These are phyloP conservation scores for Apis florea DNA, from an alignment of 1,140 invertebrate genomes.

Conservation along the genomic window DNA sequence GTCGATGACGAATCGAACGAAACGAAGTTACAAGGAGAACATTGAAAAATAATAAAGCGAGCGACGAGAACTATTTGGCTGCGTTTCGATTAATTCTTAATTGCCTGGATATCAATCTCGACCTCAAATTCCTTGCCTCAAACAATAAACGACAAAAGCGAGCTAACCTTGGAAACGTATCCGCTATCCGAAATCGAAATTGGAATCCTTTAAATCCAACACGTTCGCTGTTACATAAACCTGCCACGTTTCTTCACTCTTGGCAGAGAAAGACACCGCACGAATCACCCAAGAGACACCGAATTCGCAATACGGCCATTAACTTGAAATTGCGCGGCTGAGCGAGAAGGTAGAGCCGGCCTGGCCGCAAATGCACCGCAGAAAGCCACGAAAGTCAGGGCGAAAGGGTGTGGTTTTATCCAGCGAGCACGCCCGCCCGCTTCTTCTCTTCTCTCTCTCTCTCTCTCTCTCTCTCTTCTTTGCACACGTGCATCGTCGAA, in stretches of 20 bases:
- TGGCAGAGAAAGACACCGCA: neutral
- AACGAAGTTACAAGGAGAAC: neutral
- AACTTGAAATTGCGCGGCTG: slow-evolving; percentile 53
- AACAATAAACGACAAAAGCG: too few species aligned
- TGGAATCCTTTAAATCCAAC: too few species aligned
- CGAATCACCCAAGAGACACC: neutral
- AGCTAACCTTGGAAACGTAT: too few species aligned
- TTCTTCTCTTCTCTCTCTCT: slow-evolving; percentile 6
- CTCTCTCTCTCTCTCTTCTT: slow-evolving; percentile 31
- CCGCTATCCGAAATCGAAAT: slow-evolving; percentile 3
- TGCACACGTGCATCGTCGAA: slow-evolving; percentile 36
- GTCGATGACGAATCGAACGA: neutral
- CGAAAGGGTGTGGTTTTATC: slow-evolving; percentile 53
- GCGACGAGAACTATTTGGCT: neutral
- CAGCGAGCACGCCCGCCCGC: neutral
- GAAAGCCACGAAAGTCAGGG: slow-evolving; percentile 42
- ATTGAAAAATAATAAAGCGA: neutral
- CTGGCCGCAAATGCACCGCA: slow-evolving; percentile 50
- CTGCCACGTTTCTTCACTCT: too few species aligned
- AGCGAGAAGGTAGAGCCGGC: slow-evolving; percentile 24
- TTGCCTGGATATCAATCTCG: too few species aligned
- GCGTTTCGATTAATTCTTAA: too few species aligned
- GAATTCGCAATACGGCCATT: slow-evolving; percentile 34
- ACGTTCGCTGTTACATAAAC: too few species aligned
- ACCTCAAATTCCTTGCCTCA: too few species aligned